phyloP scores from a whole-genome alignment of 2,113 vertebrate species.

The Lethenteron reissneri region DNA sequence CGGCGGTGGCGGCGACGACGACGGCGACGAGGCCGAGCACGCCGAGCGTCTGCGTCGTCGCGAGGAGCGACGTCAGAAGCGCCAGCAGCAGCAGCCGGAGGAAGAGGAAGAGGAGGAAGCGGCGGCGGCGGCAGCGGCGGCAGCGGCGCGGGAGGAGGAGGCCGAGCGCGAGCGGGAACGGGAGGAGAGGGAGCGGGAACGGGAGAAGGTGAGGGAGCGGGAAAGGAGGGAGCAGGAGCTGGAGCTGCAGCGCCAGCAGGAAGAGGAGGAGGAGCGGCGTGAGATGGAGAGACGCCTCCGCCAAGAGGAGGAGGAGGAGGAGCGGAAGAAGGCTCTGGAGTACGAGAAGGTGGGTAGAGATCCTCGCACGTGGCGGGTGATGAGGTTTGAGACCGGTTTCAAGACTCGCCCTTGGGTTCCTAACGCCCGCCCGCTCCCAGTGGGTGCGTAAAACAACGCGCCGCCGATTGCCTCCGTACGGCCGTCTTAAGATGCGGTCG shows the following conservation, averaged over 20 bases:
- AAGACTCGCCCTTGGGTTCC: too few species aligned
- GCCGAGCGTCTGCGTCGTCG: conserved; percentile 1
- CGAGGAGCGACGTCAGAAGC: conserved; percentile 1
- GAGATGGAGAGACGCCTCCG: background rate
- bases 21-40: background rate
- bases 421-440: too few species aligned
- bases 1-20: background rate
- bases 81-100: background rate
- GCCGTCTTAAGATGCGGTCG: too few species aligned
- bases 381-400: too few species aligned
- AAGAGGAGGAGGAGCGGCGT: background rate
- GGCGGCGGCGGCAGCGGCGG: background rate
- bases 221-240: background rate
- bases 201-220: background rate
- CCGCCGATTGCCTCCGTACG: too few species aligned
- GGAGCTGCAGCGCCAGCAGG: background rate
- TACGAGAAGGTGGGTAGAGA: too few species aligned
- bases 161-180: background rate
- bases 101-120: background rate
- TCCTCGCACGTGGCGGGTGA: too few species aligned
- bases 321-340: too few species aligned
- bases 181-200: background rate
- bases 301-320: background rate
- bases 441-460: too few species aligned
- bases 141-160: background rate